Percentiles rank a stretch among this genome's conserved stretches.
These are phyloP conservation scores for Gasterosteus nipponicus DNA, from an alignment of 2,113 vertebrate species.

Conservation along the genomic window DNA sequence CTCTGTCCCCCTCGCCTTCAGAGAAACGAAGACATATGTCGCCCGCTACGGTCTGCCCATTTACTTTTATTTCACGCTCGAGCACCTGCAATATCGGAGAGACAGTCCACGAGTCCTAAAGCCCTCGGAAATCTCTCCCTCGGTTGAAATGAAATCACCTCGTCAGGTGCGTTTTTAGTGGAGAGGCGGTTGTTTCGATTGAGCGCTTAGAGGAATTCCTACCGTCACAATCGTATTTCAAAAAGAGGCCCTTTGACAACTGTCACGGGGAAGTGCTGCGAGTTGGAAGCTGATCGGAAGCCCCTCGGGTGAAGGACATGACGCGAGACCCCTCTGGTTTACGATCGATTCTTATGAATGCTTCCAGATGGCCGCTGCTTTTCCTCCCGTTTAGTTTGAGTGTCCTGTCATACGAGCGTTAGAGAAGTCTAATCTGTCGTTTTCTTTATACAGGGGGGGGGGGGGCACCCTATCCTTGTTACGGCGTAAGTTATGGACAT, in stretches of 20 bases:
- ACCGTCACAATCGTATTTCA: slow-evolving; percentile 48
- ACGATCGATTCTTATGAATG: slow-evolving; percentile 20
- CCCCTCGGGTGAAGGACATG: neutral
- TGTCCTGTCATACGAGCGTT: slow-evolving; percentile 10
- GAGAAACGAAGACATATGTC: slow-evolving; percentile 77
- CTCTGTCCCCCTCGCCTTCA: slow-evolving; percentile 69
- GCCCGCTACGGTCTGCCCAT: slow-evolving; percentile 69
- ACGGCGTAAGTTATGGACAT: slow-evolving; percentile 21
- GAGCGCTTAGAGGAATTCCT: slow-evolving; percentile 55
- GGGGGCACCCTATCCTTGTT: neutral
- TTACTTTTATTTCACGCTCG: slow-evolving; percentile 78
- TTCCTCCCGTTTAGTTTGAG: slow-evolving; percentile 32
- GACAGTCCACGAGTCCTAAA: slow-evolving; percentile 70
- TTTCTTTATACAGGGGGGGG: neutral
- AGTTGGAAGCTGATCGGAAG: slow-evolving; percentile 26
- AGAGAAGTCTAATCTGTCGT: slow-evolving; percentile 41
- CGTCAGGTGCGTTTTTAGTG: slow-evolving; percentile 57
- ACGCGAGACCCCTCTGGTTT: slow-evolving; percentile 2
- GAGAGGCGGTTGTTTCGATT: slow-evolving; percentile 58
- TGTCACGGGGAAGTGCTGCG: slow-evolving; percentile 31
- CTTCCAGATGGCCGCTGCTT: slow-evolving; percentile 16
- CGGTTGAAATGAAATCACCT: slow-evolving; percentile 67
- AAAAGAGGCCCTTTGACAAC: slow-evolving; percentile 20
- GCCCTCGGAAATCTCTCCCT: slow-evolving; percentile 73
- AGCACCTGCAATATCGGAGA: slow-evolving; percentile 72